Base-by-base conservation (phyloP, 2,797 vertebrate species). In the Myotis vivesi region DNA sequence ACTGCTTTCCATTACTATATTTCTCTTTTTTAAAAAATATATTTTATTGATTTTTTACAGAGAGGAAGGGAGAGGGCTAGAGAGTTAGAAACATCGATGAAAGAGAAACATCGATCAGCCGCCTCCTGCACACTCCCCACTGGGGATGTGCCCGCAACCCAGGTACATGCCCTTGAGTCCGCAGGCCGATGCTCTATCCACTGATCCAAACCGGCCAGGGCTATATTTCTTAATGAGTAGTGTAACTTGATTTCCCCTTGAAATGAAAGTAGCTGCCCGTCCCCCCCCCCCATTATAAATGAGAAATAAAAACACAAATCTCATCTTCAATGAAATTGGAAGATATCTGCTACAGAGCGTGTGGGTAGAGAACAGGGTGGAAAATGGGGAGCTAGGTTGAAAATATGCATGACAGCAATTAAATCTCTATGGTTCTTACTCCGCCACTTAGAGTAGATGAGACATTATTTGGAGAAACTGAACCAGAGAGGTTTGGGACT, bases 1-100 rank as follows among this genome's bases (percentile, higher is more conserved):
- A 8, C 53, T 80, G 28, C 41, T 49, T 93, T 53, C 53, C 53
- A 91, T 79, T 82, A 86, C 82, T 89, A 91, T 79, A 92, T 83
- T 87, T 87, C 33, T 53, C n/a, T 44, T 44, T 10, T 10, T 5
- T 2, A 44, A 44, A 44, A 10, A 44, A 10, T 44, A 44, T 44
- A 44, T 44, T 44, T 44, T 44, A 44, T 44, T 44, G 41, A 44
- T 44, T 44, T 44, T 44, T 44, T 44, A 44, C 41, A 44, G 41
- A 44, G 41, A 44, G 41, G 41, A 10, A 44, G 41, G 41, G 41
- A 44, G 41, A 44, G 41, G 41, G 9, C 10, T 44, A 44, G 41
- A 44, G 41, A 44, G 41, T 44, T 44, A 44, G 41, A 44, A 44
- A 44, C 41, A 44, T 44, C 9, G 41, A 44, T 44, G 41, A 44